These are phyloP conservation scores for Serripes groenlandicus DNA, from an alignment of 2,888 invertebrate species.

Conservation along the genomic window DNA sequence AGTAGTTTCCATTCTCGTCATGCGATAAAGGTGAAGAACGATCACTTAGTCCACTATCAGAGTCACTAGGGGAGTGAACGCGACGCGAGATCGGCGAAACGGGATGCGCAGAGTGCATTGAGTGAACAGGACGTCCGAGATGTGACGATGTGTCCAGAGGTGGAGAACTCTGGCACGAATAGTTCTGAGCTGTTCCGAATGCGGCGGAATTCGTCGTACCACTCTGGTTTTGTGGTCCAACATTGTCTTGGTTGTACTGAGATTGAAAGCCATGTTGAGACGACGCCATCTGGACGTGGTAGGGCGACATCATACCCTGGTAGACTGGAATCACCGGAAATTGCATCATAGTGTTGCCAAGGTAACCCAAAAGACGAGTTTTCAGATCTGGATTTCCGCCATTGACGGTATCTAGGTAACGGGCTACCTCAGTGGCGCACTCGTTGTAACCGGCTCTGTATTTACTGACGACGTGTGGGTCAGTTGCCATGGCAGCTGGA, in stretches of 20 bases:
- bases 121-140: background rate
- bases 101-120: background rate
- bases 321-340: slow-evolving; percentile 69
- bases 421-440: slow-evolving; percentile 74
- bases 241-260: slow-evolving; percentile 10
- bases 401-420: slow-evolving; percentile 73
- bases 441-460: slow-evolving; percentile 73
- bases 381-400: slow-evolving; percentile 69
- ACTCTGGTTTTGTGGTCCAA: too few relatives aligned
- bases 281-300: slow-evolving; percentile 51
- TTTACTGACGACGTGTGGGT: slow-evolving; percentile 71
- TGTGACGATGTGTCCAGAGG: background rate
- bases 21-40: slow-evolving; percentile 60
- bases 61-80: slow-evolving; percentile 64
- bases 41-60: slow-evolving; percentile 67
- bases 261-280: slow-evolving; percentile 34
- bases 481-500: slow-evolving; percentile 69
- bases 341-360: slow-evolving; percentile 67
- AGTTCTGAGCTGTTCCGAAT: background rate
- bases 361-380: slow-evolving; percentile 70
- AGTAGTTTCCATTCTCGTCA: slow-evolving; percentile 67
- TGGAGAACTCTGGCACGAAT: background rate
- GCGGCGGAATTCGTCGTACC: background rate
- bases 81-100: slow-evolving; percentile 35
- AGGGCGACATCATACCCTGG: slow-evolving; percentile 54